Percentiles rank a stretch among this genome's conserved stretches.
Evolutionary conservation across 2,888 invertebrate genomes (phyloP).

Genomic region (Meganola albula): DNA sequence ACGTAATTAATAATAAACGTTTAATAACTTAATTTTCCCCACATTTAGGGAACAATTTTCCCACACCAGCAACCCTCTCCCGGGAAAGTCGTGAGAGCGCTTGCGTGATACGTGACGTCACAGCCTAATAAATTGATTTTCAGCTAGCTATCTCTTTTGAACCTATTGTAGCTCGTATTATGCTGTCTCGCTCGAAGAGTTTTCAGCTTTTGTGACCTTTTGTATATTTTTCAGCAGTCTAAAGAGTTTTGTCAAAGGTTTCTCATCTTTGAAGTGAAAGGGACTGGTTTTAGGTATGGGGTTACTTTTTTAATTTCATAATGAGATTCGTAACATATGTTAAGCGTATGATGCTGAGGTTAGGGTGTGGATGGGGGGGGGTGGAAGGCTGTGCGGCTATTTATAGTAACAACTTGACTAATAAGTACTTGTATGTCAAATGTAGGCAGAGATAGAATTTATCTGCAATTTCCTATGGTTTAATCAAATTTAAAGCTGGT

Average conservation of each 20-base stretch:
- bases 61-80: conserved; percentile 53
- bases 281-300: conserved; percentile 49
- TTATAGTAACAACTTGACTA: no score
- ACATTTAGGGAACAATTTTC: no score
- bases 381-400: not conserved
- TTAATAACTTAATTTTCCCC: no score
- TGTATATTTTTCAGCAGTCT: conserved; percentile 65
- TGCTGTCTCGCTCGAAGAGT: conserved; percentile 46
- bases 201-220: conserved; percentile 69
- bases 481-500: no score
- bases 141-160: conserved; percentile 51
- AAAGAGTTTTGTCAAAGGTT: conserved; percentile 60
- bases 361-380: conserved; percentile 18
- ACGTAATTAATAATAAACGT: no score
- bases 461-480: no score
- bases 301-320: conserved; percentile 37
- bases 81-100: conserved; percentile 58
- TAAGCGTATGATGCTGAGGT: conserved; percentile 15
- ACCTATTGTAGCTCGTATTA: conserved; percentile 24
- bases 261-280: conserved; percentile 63
- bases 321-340: conserved; percentile 5
- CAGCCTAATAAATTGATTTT: conserved; percentile 78
- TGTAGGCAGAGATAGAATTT: no score
- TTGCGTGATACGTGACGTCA: conserved; percentile 72
- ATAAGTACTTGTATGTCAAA: no score